These are phyloP conservation scores for Phylloscopus trochiloides DNA, from an alignment of 2,113 vertebrate species.

Conservation along the genomic window DNA sequence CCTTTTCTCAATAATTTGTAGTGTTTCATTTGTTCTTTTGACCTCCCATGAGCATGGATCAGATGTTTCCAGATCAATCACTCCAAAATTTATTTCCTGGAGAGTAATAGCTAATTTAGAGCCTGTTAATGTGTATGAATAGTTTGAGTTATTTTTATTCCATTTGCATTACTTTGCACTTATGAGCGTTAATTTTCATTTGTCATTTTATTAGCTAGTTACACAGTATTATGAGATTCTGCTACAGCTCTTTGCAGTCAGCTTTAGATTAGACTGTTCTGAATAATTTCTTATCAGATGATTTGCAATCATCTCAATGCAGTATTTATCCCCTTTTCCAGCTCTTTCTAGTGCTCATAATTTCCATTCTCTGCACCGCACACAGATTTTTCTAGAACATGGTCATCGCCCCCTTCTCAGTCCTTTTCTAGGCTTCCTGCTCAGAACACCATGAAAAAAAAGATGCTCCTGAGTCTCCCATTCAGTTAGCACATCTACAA, in stretches of 20 bases:
- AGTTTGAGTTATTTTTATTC: conserved; percentile 23
- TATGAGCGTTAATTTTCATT: conserved; percentile 32
- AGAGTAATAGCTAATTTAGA: neutral
- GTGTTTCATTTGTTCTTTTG: neutral
- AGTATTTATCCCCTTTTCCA: neutral
- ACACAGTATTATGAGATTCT: neutral
- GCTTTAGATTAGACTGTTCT: neutral
- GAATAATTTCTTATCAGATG: neutral
- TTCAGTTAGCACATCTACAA: conserved; percentile 14
- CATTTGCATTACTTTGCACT: conserved; percentile 16
- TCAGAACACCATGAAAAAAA: neutral
- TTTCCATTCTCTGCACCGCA: neutral
- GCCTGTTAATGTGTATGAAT: neutral
- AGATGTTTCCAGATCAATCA: neutral
- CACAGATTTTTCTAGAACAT: conserved; percentile 1
- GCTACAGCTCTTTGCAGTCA: neutral
- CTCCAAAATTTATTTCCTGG: conserved; percentile 5
- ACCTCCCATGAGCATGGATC: neutral
- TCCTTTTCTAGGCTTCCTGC: conserved; percentile 19
- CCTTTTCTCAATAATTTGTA: neutral
- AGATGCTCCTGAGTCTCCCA: neutral
- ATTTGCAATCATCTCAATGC: neutral
- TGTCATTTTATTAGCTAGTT: conserved; percentile 23
- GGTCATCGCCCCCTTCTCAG: neutral
- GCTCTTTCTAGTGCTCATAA: neutral